Evolutionary conservation across 2,797 vertebrate species (phyloP).

Genomic region (Sebastes alutus): DNA sequence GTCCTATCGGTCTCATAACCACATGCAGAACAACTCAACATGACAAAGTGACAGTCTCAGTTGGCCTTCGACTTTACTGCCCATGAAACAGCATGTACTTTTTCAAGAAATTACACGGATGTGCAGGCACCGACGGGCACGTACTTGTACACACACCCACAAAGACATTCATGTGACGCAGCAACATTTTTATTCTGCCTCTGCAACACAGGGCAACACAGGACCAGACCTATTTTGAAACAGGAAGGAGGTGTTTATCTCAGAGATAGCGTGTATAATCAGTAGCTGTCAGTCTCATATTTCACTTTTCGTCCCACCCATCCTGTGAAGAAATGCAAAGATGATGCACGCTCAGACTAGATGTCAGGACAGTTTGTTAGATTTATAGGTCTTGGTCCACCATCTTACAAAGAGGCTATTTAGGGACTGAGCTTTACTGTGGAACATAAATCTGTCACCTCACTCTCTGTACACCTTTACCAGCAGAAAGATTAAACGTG

Average conservation of each 20-base stretch:
- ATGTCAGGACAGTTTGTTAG: background rate
- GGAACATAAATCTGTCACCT: background rate
- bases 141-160: background rate
- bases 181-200: background rate
- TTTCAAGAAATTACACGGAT: background rate
- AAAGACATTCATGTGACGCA: background rate
- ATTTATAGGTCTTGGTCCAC: slow-evolving; percentile 13
- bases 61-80: background rate
- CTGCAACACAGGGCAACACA: slow-evolving; percentile 8
- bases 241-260: background rate
- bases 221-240: background rate
- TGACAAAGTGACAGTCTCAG: background rate
- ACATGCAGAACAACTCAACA: slow-evolving; percentile 7
- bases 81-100: background rate
- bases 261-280: background rate
- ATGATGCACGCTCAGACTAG: background rate
- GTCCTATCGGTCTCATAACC: slow-evolving; percentile 40
- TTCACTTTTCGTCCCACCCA: background rate
- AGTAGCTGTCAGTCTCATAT: background rate
- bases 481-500: background rate
- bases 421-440: background rate
- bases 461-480: background rate
- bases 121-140: background rate
- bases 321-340: background rate
- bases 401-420: background rate